Base-by-base conservation (phyloP, 2,888 invertebrate genomes). In the Drosophila ochracea region DNA sequence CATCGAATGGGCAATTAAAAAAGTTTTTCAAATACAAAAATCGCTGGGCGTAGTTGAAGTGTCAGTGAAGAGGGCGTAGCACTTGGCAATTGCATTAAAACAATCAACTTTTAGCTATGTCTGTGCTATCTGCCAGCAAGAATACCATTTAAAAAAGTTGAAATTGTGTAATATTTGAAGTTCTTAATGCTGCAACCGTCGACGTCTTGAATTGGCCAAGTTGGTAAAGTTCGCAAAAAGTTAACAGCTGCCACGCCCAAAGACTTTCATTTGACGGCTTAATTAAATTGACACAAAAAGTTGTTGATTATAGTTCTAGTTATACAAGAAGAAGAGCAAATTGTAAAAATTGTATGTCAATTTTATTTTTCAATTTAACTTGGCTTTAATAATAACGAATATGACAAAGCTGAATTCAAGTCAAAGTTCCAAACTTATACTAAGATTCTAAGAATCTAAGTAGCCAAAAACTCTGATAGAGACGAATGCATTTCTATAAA, bases 1-100 rank as follows among this genome's bases (percentile, higher is more conserved):
- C 67, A 71, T 70, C 71, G 54, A 77, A 74, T 77, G 71, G 64
- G 77, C 82, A 87, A 89, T 89, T 89, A 85, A 85, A 90, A 86
- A 85, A 65, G 75, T 76, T 83, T 80, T 66, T 61, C 49, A 52
- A 78, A 77, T 73, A 59, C 68, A 61, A 70, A 72, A 50, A 47
- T 47, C 60, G 50, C 55, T 41, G 39, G 52, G 50, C 47, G 33
- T 64, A 37, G 47, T 25, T 19, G 66, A 47, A 54, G 54, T 57
- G 28, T 39, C 30, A 73, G 31, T 41, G n/a, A 28, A 50, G 21
- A 52, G 76, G 60, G 67, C 66, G 55, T 70, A 70, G 63, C 73
- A 47, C 30, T 52, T n/a, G 65, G 47, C n/a, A 41, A 60, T 69
- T 77, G 64, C 61, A 74, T 78, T 67, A 73, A 68, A 66, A 76